Percentiles rank a stretch among this genome's conserved stretches.
These are phyloP conservation scores for Artibeus jamaicensis DNA, from an alignment of 2,797 vertebrate genomes.

Conservation along the genomic window DNA sequence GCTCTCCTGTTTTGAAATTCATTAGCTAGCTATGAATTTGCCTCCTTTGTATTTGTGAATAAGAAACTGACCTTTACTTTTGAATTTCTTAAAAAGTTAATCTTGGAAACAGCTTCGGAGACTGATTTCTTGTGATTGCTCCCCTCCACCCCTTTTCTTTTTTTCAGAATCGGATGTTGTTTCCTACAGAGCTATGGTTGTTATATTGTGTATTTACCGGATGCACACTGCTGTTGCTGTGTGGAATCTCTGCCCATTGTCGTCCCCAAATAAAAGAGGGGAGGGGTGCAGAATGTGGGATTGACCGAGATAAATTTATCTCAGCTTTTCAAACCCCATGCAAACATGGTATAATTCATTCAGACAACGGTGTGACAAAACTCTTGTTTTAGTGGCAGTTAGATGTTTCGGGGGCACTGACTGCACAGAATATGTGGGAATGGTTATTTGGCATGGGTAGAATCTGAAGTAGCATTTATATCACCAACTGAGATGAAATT, in stretches of 20 bases:
- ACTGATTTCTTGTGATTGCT: not conserved
- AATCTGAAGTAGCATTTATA: conserved; percentile 34
- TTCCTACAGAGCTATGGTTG: not conserved
- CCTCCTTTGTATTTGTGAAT: not conserved
- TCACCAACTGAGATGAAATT: conserved; percentile 21
- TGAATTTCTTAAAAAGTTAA: not conserved
- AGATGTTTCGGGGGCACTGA: not conserved
- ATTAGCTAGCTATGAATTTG: not conserved
- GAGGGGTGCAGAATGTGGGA: not conserved
- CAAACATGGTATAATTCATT: not conserved
- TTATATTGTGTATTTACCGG: not conserved
- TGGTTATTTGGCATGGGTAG: not conserved
- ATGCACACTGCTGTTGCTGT: not conserved
- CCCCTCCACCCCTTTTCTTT: not conserved
- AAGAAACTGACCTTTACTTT: not conserved
- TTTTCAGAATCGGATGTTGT: not conserved
- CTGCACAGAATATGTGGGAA: not conserved
- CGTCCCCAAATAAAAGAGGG: not conserved
- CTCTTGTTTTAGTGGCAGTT: not conserved
- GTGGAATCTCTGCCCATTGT: not conserved
- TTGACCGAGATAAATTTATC: not conserved
- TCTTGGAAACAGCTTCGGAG: not conserved
- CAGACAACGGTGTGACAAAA: not conserved
- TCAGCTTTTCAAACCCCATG: not conserved
- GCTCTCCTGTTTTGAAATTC: not conserved